Base-by-base conservation (phyloP, 2,888 invertebrate genomes). In the Lasius fuliginosus region DNA sequence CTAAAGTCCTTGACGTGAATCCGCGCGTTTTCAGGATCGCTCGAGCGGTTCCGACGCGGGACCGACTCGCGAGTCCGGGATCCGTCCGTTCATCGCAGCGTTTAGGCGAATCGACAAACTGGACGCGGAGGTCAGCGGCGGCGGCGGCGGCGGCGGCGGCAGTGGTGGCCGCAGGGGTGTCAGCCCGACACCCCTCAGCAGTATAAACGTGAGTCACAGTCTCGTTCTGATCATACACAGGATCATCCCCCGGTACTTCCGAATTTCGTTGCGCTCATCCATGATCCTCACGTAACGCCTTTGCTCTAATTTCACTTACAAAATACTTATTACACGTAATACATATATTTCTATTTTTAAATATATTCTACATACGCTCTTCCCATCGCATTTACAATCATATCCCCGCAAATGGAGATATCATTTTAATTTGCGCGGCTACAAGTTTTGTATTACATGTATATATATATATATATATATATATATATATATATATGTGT, bases 141-240 rank as follows among this genome's bases (percentile, higher is more conserved):
- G 79, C 67, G 93, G 93, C 92, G 93, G 93, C 92, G 93, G 94
- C 93, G 92, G 77, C 27, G 77, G 77, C 68, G 93, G 93, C 92
- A 93, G 93, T 92, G 92, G 92, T 83, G 93, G 93, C 93, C 94
- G 94, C 92, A 92, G 94, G 94, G 94, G 92, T 90, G 90, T 91
- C 86, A 94, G 93, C 88, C 91, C 94, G 86, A 90, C 92, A 82
- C 91, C 94, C 85, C 91, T 95, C 83, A 93, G 90, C 92, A 93
- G 88, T 84, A 94, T 95, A 90, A 94, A 94, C 89, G 95, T 95
- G 88, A 94, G 95, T 88, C 53, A 68, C 58, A 23, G 27, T 27
- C 49, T 65, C 62, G 12, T 36, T 75, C 46, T 18, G 33, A 23
- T 73, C 40, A 11, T 36, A 36, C 6, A 30, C 9, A n/a, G 9